phyloP scores from a whole-genome alignment of 2,797 vertebrate genomes.

The Phyllotis vaccarum region DNA sequence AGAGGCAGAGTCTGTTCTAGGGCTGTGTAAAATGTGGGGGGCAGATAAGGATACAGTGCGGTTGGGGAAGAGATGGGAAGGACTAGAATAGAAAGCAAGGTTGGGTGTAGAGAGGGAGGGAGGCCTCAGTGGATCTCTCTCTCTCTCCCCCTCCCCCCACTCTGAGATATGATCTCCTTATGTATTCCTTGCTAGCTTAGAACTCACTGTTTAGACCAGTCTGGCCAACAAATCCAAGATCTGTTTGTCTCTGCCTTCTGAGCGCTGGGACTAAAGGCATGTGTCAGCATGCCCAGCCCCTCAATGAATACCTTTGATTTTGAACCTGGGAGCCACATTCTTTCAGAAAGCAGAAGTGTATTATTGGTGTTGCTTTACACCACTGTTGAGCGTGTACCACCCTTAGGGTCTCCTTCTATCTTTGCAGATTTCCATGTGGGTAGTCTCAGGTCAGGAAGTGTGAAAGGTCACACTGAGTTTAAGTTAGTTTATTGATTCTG shows the following conservation, averaged over 20 bases:
- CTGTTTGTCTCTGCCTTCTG: not conserved
- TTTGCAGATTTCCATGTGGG: not conserved
- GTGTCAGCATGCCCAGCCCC: not conserved
- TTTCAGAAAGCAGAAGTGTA: not conserved
- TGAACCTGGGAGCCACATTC: not conserved
- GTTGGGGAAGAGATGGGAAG: not conserved
- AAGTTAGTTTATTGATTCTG: not conserved
- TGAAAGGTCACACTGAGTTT: not conserved
- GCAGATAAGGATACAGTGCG: not conserved
- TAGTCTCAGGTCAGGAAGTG: not conserved
- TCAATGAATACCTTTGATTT: not conserved
- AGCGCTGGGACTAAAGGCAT: not conserved
- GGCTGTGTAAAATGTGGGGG: not conserved
- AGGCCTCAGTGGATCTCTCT: not conserved
- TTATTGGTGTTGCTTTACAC: too few species aligned
- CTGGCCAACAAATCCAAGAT: not conserved
- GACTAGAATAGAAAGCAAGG: not conserved
- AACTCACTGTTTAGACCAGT: not conserved
- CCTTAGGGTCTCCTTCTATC: not conserved
- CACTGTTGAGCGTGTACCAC: not conserved
- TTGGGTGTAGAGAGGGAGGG: accelerated
- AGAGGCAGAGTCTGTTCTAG: not conserved
- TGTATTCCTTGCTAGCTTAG: not conserved
- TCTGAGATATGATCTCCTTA: not conserved
- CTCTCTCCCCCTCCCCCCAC: too few species aligned